A percentile compares a stretch with the other conserved stretches of the same genome.
Evolutionary conservation across 2,888 invertebrate genomes (phyloP).

Genomic region (Palloptera scutellata): DNA sequence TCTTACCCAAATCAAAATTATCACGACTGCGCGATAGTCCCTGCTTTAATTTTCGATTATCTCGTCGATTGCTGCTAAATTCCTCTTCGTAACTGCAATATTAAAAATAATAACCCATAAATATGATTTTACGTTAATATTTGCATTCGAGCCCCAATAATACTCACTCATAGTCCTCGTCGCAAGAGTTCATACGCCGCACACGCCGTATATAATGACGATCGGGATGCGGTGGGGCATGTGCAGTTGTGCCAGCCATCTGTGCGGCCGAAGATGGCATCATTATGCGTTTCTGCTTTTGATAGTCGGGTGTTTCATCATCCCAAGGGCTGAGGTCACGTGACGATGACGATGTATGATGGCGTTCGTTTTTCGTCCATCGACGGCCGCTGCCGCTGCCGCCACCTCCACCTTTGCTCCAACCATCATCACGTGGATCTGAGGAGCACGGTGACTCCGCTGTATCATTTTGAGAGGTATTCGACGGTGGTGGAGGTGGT

Average conservation of each 20-base stretch:
- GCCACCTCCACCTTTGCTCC: conserved; percentile 59
- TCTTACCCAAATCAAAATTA: conserved; percentile 61
- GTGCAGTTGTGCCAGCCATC: conserved; percentile 29
- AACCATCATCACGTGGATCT: conserved; percentile 75
- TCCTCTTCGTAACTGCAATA: conserved; percentile 61
- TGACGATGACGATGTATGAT: conserved; percentile 77
- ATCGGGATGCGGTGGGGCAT: conserved; percentile 42
- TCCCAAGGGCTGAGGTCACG: conserved; percentile 85
- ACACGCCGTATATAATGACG: conserved; percentile 67
- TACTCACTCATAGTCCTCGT: conserved; percentile 76
- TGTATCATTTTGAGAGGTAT: conserved; percentile 58
- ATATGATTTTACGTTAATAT: neutral
- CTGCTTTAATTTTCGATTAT: conserved; percentile 58
- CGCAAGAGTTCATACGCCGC: conserved; percentile 70
- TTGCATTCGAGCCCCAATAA: neutral
- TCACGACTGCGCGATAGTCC: conserved; percentile 61
- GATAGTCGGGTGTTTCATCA: conserved; percentile 69
- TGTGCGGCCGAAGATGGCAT: conserved; percentile 34
- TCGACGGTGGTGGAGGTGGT: conserved; percentile 57
- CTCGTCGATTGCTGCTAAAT: conserved; percentile 54
- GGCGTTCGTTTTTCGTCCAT: conserved; percentile 67
- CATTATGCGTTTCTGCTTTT: conserved; percentile 58
- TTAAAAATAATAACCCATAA: neutral
- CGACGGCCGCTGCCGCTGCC: conserved; percentile 55
- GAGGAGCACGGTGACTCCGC: conserved; percentile 81